Evolutionary conservation across 1,140 invertebrate species (phyloP), one percentile per base, ranked within the genome.

Genomic region (Drosophila quadrilineata): DNA sequence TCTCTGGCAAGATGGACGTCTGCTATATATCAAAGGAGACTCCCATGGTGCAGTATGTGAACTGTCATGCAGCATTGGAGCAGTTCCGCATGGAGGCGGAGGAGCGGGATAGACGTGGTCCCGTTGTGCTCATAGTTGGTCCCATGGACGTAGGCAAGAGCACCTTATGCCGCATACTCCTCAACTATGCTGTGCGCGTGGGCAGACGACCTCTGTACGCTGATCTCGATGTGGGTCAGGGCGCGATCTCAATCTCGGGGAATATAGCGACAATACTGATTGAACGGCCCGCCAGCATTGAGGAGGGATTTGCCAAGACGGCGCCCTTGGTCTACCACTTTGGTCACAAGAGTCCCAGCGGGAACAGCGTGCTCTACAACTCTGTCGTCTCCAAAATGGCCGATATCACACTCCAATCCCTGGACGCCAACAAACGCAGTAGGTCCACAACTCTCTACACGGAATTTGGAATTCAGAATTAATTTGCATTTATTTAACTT

Each of bases 81-180:
- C 93, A 97, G 71, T 93, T 98, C 88, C 91, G 98, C 70, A 91
- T 93, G 28, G 94, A 95, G 22, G 96, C 96, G 2, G 94, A 94
- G 75, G 93, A 94, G 93, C 62, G 95, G 24, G 93, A 93, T 46
- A 92, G 91, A 5, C 91, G 94, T 49, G 96, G 96, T 0, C 96
- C 96, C 0, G 94, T 96, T 24, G 93, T 95, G 0, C 95, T 99
- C 95, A 90, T 99, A 6, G 97, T 98, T 2, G 98, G 98, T 0
- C 98, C 98, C 0, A 93, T 92, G 19, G 98, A 99, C 91, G 98
- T 99, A 4, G 98, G 99, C 3, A 99, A 99, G 91, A 97, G 96
- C 29, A 98, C 97, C 0, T 85, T 99, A 0, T 96, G 95, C 72
- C 92, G 95, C 45, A 94, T 99, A 66, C 90, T 99, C 1, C 90